Evolutionary conservation across 2,888 invertebrate genomes (phyloP).

Genomic region (Cataglyphis altisquamis): DNA sequence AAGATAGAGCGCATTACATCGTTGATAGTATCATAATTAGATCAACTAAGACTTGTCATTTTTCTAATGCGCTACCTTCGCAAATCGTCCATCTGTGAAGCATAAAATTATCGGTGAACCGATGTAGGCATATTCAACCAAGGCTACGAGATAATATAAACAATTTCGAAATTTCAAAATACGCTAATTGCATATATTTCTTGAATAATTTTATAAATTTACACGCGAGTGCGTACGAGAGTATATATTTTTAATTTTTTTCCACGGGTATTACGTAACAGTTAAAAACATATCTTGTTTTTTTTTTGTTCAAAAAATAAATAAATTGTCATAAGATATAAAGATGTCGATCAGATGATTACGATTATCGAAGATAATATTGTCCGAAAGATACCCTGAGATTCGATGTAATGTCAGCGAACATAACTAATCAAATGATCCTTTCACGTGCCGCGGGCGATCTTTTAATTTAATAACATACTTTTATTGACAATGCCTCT

Average conservation of each 20-base stretch:
- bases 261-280: background rate
- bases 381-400: background rate
- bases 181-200: background rate
- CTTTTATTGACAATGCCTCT: constrained; percentile 40
- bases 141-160: constrained; percentile 29
- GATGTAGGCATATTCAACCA: constrained; percentile 1
- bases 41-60: constrained; percentile 19
- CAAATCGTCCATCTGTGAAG: constrained; percentile 41
- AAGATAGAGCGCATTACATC: constrained; percentile 8
- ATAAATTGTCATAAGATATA: background rate
- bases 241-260: background rate
- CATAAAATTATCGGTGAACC: constrained; percentile 40
- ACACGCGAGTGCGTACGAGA: no score
- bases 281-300: background rate
- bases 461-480: constrained; percentile 14
- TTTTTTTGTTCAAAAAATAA: background rate
- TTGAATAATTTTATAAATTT: background rate
- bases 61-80: constrained; percentile 38
- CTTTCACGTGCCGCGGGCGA: background rate
- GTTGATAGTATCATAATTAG: constrained; percentile 32
- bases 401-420: constrained; percentile 22
- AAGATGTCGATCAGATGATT: background rate
- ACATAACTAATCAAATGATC: background rate
- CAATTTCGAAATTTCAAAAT: constrained; percentile 23
- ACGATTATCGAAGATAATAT: constrained; percentile 3